Evolutionary conservation across 2,888 invertebrate genomes (phyloP).

Genomic region (Vannuccia rotundouncinata): DNA sequence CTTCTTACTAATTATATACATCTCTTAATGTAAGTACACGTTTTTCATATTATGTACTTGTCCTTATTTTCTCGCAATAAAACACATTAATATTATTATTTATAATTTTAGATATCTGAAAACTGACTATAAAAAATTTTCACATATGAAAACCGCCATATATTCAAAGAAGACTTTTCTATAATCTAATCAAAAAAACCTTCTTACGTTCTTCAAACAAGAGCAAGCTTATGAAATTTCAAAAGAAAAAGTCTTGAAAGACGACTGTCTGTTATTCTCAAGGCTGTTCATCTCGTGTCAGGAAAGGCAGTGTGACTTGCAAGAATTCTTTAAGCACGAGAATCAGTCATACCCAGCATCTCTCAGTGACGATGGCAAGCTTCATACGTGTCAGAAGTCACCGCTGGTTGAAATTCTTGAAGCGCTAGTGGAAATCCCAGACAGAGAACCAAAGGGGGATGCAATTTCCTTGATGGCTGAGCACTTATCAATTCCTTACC

Average conservation of each 20-base stretch:
- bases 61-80: conserved; percentile 2
- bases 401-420: conserved; percentile 39
- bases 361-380: conserved; percentile 37
- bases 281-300: no score
- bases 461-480: conserved; percentile 40
- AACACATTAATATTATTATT: conserved; percentile 15
- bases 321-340: not conserved
- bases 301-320: no score
- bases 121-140: no score
- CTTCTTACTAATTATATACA: not conserved
- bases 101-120: no score
- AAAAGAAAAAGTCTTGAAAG: no score
- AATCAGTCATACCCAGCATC: not conserved
- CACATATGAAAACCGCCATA: no score
- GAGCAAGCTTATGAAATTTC: no score
- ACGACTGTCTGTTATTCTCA: no score
- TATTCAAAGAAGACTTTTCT: no score
- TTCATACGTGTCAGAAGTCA: conserved; percentile 40
- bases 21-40: not conserved
- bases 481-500: conserved; percentile 39
- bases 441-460: conserved; percentile 38
- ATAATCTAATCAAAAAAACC: no score
- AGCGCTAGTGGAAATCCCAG: conserved; percentile 32
- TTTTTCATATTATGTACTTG: not conserved
- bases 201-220: no score